Percentiles rank a stretch among this genome's conserved stretches.
Evolutionary conservation across 2,113 vertebrate genomes (phyloP).

Genomic region (Chrysochloris asiatica): DNA sequence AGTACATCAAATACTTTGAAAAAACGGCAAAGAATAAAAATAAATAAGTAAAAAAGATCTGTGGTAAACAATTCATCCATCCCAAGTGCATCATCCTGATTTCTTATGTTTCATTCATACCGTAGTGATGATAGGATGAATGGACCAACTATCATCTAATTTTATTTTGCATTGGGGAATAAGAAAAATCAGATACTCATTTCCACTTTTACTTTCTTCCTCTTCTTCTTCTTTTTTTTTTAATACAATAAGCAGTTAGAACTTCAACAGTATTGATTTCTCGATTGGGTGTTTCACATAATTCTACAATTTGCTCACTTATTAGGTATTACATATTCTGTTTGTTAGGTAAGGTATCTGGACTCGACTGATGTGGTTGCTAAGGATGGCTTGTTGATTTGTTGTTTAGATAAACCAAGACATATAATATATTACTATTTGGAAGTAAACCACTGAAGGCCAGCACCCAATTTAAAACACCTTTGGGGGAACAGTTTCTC

Average conservation of each 20-base stretch:
- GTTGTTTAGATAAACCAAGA: slow-evolving; percentile 40
- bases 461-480: slow-evolving; percentile 36
- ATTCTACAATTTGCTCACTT: slow-evolving; percentile 77
- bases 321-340: neutral
- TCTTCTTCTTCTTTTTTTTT: slow-evolving; percentile 51
- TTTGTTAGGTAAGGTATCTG: slow-evolving; percentile 71
- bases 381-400: neutral
- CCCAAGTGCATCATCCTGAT: slow-evolving; percentile 65
- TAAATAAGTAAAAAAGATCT: too few species aligned
- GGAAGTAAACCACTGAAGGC: slow-evolving; percentile 57
- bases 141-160: slow-evolving; percentile 56
- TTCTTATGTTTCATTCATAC: slow-evolving; percentile 69
- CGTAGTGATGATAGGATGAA: slow-evolving; percentile 69
- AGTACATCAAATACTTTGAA: neutral
- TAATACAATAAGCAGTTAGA: slow-evolving; percentile 77
- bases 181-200: slow-evolving; percentile 60
- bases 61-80: neutral
- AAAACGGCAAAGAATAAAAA: slow-evolving; percentile 5
- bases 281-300: slow-evolving; percentile 63
- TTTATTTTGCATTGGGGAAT: slow-evolving; percentile 64
- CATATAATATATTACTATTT: slow-evolving; percentile 20
- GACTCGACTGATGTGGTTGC: neutral
- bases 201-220: slow-evolving; percentile 61
- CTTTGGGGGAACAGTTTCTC: slow-evolving; percentile 43
- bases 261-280: slow-evolving; percentile 73